Percentiles rank a stretch among this genome's conserved stretches.
Evolutionary conservation across 1,140 invertebrate genomes (phyloP).

Genomic region (Heliconius himera): DNA sequence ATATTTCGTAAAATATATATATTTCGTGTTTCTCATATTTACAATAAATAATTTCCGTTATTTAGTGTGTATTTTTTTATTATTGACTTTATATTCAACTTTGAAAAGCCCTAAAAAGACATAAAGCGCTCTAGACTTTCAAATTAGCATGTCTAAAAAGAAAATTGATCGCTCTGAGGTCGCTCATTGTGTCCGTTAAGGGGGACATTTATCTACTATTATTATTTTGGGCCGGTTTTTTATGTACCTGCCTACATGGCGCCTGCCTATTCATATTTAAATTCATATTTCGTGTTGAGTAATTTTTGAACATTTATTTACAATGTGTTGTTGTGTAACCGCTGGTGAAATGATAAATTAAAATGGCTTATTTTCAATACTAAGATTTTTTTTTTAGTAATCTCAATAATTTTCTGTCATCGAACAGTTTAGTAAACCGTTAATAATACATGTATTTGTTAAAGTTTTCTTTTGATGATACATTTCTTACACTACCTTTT

Average conservation of each 20-base stretch:
- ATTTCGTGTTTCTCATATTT: not conserved
- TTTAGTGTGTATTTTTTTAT: not conserved
- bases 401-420: not conserved
- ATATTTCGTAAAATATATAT: too few species aligned
- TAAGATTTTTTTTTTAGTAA: not conserved
- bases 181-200: slow-evolving; percentile 70
- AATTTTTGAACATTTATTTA: slow-evolving; percentile 69
- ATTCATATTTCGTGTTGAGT: slow-evolving; percentile 72
- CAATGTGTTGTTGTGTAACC: slow-evolving; percentile 34
- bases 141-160: slow-evolving; percentile 76
- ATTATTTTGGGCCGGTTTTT: slow-evolving; percentile 79
- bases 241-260: slow-evolving; percentile 78
- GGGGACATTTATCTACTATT: slow-evolving; percentile 76
- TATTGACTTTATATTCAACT: slow-evolving; percentile 46
- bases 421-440: not conserved
- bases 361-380: slow-evolving; percentile 30
- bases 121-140: slow-evolving; percentile 63
- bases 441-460: not conserved
- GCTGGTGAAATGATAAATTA: slow-evolving; percentile 27
- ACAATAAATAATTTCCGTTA: not conserved
- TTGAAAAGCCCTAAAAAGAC: slow-evolving; percentile 49
- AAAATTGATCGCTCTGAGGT: slow-evolving; percentile 68
- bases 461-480: not conserved
- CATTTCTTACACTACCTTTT: not conserved
- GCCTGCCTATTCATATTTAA: slow-evolving; percentile 80